phyloP scores from a whole-genome alignment of 2,113 vertebrate species.

The Spea bombifrons region DNA sequence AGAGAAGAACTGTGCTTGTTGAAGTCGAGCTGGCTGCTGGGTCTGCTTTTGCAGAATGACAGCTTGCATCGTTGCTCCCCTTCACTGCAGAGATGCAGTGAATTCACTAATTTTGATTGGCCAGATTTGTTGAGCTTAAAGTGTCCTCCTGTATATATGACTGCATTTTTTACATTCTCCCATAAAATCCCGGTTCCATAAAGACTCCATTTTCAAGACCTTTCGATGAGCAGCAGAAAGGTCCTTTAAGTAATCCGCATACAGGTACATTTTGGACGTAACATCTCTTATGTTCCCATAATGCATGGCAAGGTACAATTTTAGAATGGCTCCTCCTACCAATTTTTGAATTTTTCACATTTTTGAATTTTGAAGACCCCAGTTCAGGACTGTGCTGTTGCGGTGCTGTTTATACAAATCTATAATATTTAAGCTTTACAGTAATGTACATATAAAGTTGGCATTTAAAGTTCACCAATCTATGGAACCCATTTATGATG shows the following conservation, averaged over 20 bases:
- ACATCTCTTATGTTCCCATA: no score
- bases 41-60: constrained; percentile 77
- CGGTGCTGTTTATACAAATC: no score
- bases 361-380: no score
- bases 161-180: constrained; percentile 50
- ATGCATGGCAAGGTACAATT: no score
- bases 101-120: constrained; percentile 93
- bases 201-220: constrained; percentile 57
- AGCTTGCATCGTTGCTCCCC: constrained; percentile 79
- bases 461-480: constrained; percentile 60
- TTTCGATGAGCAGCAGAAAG: neutral
- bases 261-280: no score
- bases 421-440: no score
- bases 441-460: neutral
- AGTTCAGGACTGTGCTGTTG: no score
- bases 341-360: no score
- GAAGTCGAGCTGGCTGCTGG: constrained; percentile 65
- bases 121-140: constrained; percentile 89
- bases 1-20: constrained; percentile 63
- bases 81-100: constrained; percentile 97
- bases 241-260: no score
- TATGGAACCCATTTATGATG: neutral
- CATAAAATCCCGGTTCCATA: constrained; percentile 54
- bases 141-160: constrained; percentile 73
- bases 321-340: no score